Evolutionary conservation across 2,797 vertebrate species (phyloP).

Genomic region (Coranthus polyacanthus): DNA sequence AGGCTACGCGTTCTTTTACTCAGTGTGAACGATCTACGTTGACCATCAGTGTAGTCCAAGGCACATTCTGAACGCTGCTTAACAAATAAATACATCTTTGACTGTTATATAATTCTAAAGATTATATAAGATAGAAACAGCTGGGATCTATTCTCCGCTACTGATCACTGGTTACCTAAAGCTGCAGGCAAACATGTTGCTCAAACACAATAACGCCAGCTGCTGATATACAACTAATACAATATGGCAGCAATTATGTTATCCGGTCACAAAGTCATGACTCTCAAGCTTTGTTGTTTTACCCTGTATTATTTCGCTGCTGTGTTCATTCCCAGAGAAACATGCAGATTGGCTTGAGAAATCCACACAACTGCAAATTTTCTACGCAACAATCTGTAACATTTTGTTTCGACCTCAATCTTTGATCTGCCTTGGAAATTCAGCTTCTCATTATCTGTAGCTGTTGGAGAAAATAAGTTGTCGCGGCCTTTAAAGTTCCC

Average conservation of each 20-base stretch:
- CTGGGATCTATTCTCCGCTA: conserved; percentile 5
- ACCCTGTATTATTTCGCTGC: too few species aligned
- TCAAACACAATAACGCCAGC: conserved; percentile 15
- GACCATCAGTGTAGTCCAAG: background rate
- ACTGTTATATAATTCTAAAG: conserved; percentile 5
- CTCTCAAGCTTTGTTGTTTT: background rate
- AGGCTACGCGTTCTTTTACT: too few species aligned
- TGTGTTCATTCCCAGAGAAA: conserved; percentile 10
- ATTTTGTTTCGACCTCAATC: conserved; percentile 4
- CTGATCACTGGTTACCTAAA: conserved; percentile 15
- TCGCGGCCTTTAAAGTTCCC: background rate
- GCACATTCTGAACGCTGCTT: background rate
- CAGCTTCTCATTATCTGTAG: background rate
- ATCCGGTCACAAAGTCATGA: background rate
- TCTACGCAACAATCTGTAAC: conserved; percentile 4
- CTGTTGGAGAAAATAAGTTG: background rate
- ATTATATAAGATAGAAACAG: conserved; percentile 24
- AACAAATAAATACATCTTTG: conserved; percentile 1
- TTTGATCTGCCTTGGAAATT: background rate
- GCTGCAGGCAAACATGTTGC: conserved; percentile 12
- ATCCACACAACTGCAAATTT: conserved; percentile 1
- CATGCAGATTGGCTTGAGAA: conserved; percentile 4
- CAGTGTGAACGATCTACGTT: too few species aligned
- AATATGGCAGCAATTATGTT: conserved; percentile 25
- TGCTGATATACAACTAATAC: conserved; percentile 21